Percentiles rank a stretch among this genome's conserved stretches.
phyloP scores from a whole-genome alignment of 2,797 vertebrate species.

The Amblyraja radiata region DNA sequence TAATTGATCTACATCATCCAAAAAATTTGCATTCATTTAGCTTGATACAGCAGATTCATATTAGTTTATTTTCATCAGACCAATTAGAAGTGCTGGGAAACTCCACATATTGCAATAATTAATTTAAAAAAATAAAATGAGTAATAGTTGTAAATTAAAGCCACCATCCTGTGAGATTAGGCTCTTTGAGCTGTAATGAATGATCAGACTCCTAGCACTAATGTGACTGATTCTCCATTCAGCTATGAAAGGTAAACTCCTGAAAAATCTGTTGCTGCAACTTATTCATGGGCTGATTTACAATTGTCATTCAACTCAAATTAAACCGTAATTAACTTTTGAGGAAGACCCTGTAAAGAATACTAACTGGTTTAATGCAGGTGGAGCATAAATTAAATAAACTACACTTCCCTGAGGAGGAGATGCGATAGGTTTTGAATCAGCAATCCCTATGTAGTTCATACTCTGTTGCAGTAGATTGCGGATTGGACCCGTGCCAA shows the following conservation, averaged over 20 bases:
- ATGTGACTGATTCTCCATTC: background rate
- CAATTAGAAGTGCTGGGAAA: background rate
- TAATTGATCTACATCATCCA: background rate
- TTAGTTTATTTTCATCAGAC: too few relatives aligned
- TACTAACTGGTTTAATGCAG: background rate
- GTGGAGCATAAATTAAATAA: background rate
- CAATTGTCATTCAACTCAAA: constrained; percentile 20
- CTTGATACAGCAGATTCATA: background rate
- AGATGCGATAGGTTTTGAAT: background rate
- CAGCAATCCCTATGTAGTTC: background rate
- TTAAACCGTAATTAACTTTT: background rate
- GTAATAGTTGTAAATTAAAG: background rate
- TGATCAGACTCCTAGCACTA: background rate
- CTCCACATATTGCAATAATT: background rate
- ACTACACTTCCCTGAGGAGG: background rate
- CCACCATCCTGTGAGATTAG: background rate
- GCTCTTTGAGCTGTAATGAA: background rate
- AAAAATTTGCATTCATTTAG: background rate
- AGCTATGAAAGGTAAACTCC: background rate
- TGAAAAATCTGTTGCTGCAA: background rate
- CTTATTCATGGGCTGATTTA: background rate
- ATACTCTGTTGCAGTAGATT: background rate
- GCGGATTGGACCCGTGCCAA: too few relatives aligned
- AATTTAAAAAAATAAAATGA: background rate
- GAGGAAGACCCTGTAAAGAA: background rate